Percentiles rank a stretch among this genome's conserved stretches.
Conservation (phyloP, 2,113 vertebrate genomes). For the Petrocephalus zakoni region DNA sequence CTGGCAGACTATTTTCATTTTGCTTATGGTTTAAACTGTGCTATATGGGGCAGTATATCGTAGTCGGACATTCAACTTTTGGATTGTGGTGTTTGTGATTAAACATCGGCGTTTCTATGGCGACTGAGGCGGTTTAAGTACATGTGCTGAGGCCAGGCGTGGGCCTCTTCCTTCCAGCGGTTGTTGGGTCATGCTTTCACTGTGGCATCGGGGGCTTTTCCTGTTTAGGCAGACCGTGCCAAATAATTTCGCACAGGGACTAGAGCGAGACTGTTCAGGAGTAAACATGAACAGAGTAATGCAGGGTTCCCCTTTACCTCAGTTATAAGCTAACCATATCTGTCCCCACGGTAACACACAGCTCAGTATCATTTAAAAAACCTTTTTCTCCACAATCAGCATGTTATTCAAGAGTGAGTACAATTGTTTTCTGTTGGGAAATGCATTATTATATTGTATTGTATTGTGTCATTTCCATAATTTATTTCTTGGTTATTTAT, state of each 20-base stretch:
- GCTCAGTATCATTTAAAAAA: not conserved
- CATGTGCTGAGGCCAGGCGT: not conserved
- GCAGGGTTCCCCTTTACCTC: not conserved
- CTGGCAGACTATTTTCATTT: conserved; percentile 8
- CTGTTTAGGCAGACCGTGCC: conserved; percentile 19
- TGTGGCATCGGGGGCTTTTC: not conserved
- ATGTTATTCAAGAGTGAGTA: not conserved
- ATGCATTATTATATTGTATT: not conserved
- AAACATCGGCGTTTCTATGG: conserved; percentile 30
- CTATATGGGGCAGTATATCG: conserved; percentile 20
- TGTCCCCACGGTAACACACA: not conserved
- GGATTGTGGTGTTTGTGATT: conserved; percentile 32
- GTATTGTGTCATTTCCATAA: not conserved
- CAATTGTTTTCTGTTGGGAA: not conserved
- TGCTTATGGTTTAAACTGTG: conserved; percentile 17
- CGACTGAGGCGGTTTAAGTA: conserved; percentile 21
- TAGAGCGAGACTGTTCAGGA: not conserved
- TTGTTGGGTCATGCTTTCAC: not conserved
- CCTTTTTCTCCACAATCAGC: not conserved
- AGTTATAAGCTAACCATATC: not conserved
- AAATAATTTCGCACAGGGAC: conserved; percentile 18
- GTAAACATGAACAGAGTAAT: not conserved
- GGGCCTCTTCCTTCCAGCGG: conserved; percentile 5
- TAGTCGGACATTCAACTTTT: conserved; percentile 23
- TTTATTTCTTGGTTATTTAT: not conserved